Conservation (phyloP, 2,888 invertebrate genomes). For the Lamproptera curius region DNA sequence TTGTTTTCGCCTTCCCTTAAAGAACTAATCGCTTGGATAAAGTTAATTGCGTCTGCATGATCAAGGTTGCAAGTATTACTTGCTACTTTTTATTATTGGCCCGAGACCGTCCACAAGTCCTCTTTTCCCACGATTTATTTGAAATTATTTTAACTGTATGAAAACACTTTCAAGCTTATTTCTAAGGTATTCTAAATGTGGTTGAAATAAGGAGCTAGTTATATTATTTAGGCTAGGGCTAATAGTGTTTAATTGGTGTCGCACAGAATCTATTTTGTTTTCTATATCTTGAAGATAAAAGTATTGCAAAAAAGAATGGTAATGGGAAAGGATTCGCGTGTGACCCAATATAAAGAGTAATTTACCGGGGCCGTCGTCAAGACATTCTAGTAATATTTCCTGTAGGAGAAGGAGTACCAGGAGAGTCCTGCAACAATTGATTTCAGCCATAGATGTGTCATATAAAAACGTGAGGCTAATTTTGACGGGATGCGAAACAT, state of each 20-base stretch:
- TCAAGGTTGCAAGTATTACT: background rate
- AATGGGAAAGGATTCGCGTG: constrained; percentile 25
- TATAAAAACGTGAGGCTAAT: constrained; percentile 18
- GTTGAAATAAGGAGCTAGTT: background rate
- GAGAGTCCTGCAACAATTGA: constrained; percentile 23
- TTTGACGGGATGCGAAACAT: constrained; percentile 7
- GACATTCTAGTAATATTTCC: constrained; percentile 26
- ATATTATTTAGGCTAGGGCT: background rate
- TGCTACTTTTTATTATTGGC: background rate
- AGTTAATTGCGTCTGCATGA: background rate
- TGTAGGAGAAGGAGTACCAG: constrained; percentile 7
- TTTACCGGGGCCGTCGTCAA: constrained; percentile 27
- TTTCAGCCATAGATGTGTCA: constrained; percentile 19
- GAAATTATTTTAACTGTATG: background rate
- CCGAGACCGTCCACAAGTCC: background rate
- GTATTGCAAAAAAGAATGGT: constrained; percentile 26
- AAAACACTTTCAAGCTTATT: background rate
- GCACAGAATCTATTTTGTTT: background rate
- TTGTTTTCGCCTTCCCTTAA: background rate
- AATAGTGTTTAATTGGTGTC: background rate
- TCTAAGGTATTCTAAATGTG: background rate
- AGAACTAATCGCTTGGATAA: background rate
- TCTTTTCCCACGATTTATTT: background rate
- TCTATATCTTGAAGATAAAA: background rate
- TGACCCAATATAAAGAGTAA: constrained; percentile 28